Conservation (phyloP, 2,113 vertebrate species). For the Casuarius casuarius region DNA sequence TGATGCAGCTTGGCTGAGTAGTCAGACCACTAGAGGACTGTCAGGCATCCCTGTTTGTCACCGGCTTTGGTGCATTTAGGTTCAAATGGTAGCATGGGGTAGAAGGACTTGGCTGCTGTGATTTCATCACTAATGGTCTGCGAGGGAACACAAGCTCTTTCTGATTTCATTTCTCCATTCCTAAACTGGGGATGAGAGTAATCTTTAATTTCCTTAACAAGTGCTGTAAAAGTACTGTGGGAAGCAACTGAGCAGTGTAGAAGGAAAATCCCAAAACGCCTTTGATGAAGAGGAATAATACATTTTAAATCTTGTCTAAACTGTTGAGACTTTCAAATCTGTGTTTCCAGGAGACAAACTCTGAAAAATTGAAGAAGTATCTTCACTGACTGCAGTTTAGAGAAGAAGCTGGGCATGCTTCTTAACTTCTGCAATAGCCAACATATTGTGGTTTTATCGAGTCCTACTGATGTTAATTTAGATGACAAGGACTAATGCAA, state of each 20-base stretch:
- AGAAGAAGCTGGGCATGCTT: background rate
- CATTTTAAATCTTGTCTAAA: background rate
- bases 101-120: background rate
- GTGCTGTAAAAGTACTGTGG: background rate
- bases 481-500: background rate
- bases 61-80: background rate
- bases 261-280: background rate
- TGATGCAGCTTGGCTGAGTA: background rate
- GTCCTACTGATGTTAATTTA: background rate
- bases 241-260: background rate
- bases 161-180: background rate
- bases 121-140: background rate
- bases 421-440: background rate
- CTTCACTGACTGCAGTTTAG: background rate
- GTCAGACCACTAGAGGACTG: background rate
- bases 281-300: background rate
- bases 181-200: background rate
- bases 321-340: background rate
- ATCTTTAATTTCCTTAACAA: background rate
- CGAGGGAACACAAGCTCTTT: background rate
- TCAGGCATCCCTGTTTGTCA: background rate
- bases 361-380: background rate
- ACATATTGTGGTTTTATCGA: background rate
- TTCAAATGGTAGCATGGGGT: background rate
- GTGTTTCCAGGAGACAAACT: background rate